These are phyloP conservation scores for Platysteira castanea DNA, from an alignment of 2,113 vertebrate genomes.

Conservation along the genomic window DNA sequence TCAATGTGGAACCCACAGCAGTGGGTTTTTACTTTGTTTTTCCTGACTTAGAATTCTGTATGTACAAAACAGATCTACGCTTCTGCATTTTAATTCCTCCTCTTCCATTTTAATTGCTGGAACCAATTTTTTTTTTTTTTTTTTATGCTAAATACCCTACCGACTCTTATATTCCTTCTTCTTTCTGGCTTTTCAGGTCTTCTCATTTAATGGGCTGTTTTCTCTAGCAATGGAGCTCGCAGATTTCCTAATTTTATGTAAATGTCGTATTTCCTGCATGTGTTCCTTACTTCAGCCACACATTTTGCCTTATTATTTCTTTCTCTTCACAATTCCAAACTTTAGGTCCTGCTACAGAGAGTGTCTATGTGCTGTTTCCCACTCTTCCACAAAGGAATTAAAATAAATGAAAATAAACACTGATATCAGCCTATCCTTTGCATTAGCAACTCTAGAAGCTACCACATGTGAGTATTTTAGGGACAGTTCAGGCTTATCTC, in stretches of 20 bases:
- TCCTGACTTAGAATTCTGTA: not conserved
- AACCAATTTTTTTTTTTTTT: not conserved
- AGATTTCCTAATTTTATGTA: not conserved
- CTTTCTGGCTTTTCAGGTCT: not conserved
- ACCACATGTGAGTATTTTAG: accelerated
- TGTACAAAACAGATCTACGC: not conserved
- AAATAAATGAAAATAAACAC: not conserved
- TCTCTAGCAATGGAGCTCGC: not conserved
- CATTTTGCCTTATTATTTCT: not conserved
- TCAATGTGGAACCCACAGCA: not conserved
- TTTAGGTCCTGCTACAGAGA: not conserved
- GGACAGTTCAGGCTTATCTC: not conserved
- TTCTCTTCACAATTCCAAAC: not conserved
- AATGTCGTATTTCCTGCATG: not conserved
- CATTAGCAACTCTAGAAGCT: not conserved
- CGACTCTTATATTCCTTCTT: not conserved
- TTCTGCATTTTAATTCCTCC: not conserved
- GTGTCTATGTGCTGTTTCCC: not conserved
- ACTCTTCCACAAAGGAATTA: not conserved
- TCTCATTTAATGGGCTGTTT: not conserved
- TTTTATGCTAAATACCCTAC: not conserved
- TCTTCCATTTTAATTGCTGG: not conserved
- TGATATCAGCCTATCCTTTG: not conserved
- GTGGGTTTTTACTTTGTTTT: not conserved
- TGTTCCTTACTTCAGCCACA: not conserved